phyloP scores from a whole-genome alignment of 2,888 invertebrate genomes.

The Mythimna ferrago region DNA sequence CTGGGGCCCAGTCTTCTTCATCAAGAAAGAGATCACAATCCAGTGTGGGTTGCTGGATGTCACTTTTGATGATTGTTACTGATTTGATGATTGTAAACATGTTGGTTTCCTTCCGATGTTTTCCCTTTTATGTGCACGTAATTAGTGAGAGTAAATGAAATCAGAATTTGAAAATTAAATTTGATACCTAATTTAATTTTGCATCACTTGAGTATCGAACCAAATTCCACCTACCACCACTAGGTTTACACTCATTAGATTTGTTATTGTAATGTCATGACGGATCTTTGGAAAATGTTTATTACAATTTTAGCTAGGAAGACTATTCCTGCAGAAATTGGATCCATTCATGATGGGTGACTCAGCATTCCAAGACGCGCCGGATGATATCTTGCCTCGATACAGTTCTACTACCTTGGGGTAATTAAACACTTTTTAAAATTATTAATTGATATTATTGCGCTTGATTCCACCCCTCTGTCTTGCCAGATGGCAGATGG shows the following conservation, averaged over 20 bases:
- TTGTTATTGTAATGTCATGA: too few relatives aligned
- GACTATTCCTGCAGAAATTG: slow-evolving; percentile 76
- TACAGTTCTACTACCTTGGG: slow-evolving; percentile 73
- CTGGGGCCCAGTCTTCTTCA: too few relatives aligned
- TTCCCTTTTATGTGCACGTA: not conserved
- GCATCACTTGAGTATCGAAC: too few relatives aligned
- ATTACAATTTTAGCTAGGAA: slow-evolving; percentile 75
- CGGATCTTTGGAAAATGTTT: not conserved
- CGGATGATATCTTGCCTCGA: slow-evolving; percentile 67
- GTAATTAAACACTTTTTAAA: slow-evolving; percentile 63
- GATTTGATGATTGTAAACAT: not conserved
- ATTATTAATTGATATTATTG: too few relatives aligned
- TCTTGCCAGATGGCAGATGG: too few relatives aligned
- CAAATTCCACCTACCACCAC: too few relatives aligned
- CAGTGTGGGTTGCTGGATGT: not conserved
- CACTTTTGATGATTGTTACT: not conserved
- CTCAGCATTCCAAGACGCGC: slow-evolving; percentile 34
- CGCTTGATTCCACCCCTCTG: too few relatives aligned
- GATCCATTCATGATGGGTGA: slow-evolving; percentile 79
- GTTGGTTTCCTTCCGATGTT: not conserved
- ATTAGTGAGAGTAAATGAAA: too few relatives aligned
- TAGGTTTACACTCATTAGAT: too few relatives aligned
- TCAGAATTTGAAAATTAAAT: too few relatives aligned
- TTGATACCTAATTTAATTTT: too few relatives aligned
- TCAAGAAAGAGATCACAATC: too few relatives aligned